Evolutionary conservation across 2,113 vertebrate genomes (phyloP), one percentile per base, ranked within the genome.

Genomic region (Neopipo cinnamomea): DNA sequence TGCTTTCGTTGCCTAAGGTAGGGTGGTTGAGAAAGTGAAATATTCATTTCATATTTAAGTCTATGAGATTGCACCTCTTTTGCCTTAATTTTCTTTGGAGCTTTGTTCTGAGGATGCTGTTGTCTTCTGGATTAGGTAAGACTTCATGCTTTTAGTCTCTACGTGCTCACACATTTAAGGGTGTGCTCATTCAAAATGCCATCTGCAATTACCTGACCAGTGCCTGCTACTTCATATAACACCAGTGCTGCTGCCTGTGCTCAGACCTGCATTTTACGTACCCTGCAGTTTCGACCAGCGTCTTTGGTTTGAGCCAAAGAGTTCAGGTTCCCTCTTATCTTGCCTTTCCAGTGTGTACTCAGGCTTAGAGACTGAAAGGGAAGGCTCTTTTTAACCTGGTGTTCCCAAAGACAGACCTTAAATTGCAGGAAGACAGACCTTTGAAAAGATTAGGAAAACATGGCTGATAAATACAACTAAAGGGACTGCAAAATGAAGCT

Each of bases 291-390:
- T 52, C 1, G 0, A 28, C 30, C 22, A 19, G n/a, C 33, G 23
- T 28, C 41, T 76, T 73, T 62, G 62, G 19, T 61, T 59, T 61
- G 39, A 75, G 33, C 13, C 23, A 16, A 24, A 49, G 8, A 13
- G 24, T n/a, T 23, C 62, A 30, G 13, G 4, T 37, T 83, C 23
- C 35, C 23, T 77, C 50, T 62, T 24, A 28, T 17, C 58, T 53
- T 0, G 0, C 33, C 44, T 80, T 49, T 41, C 35, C 44, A 77
- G 23, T 4, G 9, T 24, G 11, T 44, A 19, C 16, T 15, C 47
- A 59, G 63, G 16, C 31, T 70, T 55, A 35, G 22, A 33, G 50
- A 30, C 49, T 35, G 18, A 49, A 81, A 78, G 12, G 31, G 30
- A 70, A 66, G 21, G 24, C 22, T 65, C 59, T 66, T 35, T 82